Evolutionary conservation across 2,113 vertebrate species (phyloP).

Genomic region (Bufo gargarizans): DNA sequence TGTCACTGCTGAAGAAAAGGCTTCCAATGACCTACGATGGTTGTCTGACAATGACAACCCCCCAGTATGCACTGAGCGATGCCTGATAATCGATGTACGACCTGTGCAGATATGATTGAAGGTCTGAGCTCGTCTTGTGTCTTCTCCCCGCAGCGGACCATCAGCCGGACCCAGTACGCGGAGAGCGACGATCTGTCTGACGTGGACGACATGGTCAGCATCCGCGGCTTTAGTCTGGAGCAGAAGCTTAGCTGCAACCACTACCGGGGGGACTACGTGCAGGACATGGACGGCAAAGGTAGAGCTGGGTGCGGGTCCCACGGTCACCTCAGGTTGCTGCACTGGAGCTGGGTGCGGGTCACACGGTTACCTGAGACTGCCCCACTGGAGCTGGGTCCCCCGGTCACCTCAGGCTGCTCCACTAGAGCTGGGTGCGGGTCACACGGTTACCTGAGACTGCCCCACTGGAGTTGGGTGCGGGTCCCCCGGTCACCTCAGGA

Average conservation of each 20-base stretch:
- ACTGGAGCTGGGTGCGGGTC: no score
- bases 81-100: no score
- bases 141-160: slow-evolving; percentile 78
- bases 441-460: no score
- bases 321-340: neutral
- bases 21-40: no score
- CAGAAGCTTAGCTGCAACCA: slow-evolving; percentile 86
- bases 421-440: no score
- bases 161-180: slow-evolving; percentile 89
- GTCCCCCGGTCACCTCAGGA: neutral
- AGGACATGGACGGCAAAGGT: slow-evolving; percentile 93
- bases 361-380: no score
- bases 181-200: slow-evolving; percentile 94
- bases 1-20: no score
- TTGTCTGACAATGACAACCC: no score
- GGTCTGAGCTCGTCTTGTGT: neutral
- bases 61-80: no score
- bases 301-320: slow-evolving; percentile 33
- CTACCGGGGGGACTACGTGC: slow-evolving; percentile 85
- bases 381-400: no score
- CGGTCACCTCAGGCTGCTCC: no score
- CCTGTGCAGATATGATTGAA: no score
- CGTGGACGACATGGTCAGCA: slow-evolving; percentile 91
- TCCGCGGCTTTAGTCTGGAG: slow-evolving; percentile 91
- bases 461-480: neutral